phyloP scores from a whole-genome alignment of 2,797 vertebrate genomes.

The Lacerta agilis region DNA sequence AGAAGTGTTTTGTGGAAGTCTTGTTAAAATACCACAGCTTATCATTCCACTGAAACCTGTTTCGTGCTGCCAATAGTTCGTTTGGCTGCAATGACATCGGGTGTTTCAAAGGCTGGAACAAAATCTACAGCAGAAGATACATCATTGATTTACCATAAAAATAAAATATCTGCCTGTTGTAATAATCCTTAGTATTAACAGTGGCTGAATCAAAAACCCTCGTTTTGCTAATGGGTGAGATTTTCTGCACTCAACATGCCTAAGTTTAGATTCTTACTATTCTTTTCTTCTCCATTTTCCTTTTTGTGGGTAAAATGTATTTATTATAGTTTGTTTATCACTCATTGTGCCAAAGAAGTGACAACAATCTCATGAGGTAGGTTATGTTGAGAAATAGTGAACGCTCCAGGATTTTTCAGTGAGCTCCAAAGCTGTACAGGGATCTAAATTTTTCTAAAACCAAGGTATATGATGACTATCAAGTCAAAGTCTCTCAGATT shows the following conservation, averaged over 20 bases:
- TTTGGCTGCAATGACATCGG: conserved; percentile 45
- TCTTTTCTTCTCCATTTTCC: background rate
- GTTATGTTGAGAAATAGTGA: background rate
- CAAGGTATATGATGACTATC: no score
- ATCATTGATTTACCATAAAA: conserved; percentile 53
- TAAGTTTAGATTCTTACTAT: background rate
- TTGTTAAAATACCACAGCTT: conserved; percentile 38
- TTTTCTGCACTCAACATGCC: background rate
- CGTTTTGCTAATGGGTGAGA: background rate
- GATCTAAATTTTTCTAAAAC: background rate
- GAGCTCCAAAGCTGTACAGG: background rate
- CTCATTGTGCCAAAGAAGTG: background rate
- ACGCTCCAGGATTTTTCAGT: background rate
- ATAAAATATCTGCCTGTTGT: background rate
- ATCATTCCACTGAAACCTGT: background rate
- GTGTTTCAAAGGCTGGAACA: conserved; percentile 64
- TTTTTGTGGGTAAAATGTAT: background rate
- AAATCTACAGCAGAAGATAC: conserved; percentile 46
- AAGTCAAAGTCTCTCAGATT: background rate
- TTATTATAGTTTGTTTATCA: background rate
- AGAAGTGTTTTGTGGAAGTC: conserved; percentile 34
- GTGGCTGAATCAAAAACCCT: background rate
- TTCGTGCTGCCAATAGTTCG: conserved; percentile 33
- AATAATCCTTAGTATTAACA: background rate
- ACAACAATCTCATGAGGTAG: background rate